Evolutionary conservation across 2,888 invertebrate species (phyloP), one percentile per base, ranked within the genome.

Genomic region (Belgica antarctica): DNA sequence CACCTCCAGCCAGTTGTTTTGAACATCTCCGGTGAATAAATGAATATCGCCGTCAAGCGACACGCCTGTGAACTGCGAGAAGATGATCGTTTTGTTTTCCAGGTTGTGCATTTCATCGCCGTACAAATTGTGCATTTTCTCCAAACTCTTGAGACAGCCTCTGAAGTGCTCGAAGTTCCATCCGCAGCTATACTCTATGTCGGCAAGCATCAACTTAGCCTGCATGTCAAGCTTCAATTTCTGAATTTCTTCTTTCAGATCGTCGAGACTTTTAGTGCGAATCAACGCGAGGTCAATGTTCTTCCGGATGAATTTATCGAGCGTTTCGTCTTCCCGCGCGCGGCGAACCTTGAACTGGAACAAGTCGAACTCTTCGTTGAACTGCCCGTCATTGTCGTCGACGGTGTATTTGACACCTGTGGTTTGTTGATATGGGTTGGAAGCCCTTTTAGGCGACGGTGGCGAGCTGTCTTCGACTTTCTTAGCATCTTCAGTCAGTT

Each of bases 1-100:
- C 81, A 94, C 92, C 81, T 93, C 93, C 71, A 95, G 82, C 96
- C 96, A 96, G 81, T 93, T 94, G 76, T 92, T 88, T 71, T 94
- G 83, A 36, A 96, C 96, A 84, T 96, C 96, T 36, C 93, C 94
- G 73, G 92, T 94, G 77, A 90, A 94, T 0, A 96, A 84, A 82
- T 91, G 90, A 7, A 96, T 87, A 75, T 93, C 41, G 0, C 96
- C 96, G 75, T 94, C 92, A 62, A 95, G 82, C 77, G 90, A 93
- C 4, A 96, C 89, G 12, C 96, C 96, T 1, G 95, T 95, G 75
- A 92, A 92, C 74, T 89, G 89, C 1, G 94, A 92, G 81, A 96
- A 89, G 1, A 93, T 90, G 71, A 96, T 83, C 22, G 86, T 88
- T 65, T 71, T 74, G 83, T 87, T 86, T 80, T 84, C 84, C 72